These are phyloP conservation scores for Micoletzkya japonica DNA, from an alignment of 2,888 invertebrate genomes.

Conservation along the genomic window DNA sequence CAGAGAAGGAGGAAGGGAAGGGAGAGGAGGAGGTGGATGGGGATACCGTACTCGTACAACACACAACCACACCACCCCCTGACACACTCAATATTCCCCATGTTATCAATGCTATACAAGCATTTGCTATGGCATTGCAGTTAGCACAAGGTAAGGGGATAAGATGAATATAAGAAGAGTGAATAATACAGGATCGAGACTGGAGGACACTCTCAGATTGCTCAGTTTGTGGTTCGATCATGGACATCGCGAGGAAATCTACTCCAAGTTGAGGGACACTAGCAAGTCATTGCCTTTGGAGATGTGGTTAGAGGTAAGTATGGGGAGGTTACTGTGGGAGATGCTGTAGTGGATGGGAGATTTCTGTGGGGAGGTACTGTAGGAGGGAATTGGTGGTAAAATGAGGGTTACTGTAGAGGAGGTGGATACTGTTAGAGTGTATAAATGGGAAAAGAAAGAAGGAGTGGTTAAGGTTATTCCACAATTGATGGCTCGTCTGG, in stretches of 20 bases:
- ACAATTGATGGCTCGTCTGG: constrained; percentile 95
- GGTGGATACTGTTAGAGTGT: too few species aligned
- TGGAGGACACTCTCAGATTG: constrained; percentile 90
- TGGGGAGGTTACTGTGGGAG: too few species aligned
- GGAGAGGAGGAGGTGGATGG: background rate
- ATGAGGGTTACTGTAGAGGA: too few species aligned
- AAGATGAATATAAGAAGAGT: background rate
- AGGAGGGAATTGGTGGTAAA: too few species aligned
- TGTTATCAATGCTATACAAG: constrained; percentile 39
- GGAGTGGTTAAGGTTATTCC: constrained; percentile 89
- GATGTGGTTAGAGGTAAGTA: constrained; percentile 85
- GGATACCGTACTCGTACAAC: background rate
- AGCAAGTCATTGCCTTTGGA: constrained; percentile 91
- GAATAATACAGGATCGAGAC: constrained; percentile 68
- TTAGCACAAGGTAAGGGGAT: constrained; percentile 43
- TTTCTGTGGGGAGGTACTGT: too few species aligned
- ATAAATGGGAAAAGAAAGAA: too few species aligned
- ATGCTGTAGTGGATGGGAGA: too few species aligned
- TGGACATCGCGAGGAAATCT: constrained; percentile 81
- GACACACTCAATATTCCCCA: constrained; percentile 26
- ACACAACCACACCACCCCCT: constrained; percentile 6
- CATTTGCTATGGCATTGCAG: constrained; percentile 53
- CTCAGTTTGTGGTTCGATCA: constrained; percentile 97
- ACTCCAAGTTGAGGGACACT: constrained; percentile 88
- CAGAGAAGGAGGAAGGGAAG: background rate